Percentiles rank a stretch among this genome's conserved stretches.
These are phyloP conservation scores for Physella acuta DNA, from an alignment of 1,140 invertebrate species.

Conservation along the genomic window DNA sequence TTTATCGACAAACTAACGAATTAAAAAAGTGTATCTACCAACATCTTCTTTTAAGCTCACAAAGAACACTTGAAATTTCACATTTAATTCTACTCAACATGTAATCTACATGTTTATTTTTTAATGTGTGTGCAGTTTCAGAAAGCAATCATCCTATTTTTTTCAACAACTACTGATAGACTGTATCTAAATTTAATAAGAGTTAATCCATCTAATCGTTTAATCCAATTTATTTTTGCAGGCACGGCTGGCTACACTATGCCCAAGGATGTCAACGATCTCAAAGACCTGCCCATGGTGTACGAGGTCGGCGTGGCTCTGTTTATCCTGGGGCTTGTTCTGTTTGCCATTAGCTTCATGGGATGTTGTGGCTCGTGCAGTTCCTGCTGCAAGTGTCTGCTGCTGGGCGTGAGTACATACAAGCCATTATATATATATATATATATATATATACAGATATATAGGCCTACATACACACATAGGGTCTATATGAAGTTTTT, in stretches of 20 bases:
- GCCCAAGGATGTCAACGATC: slow-evolving; percentile 32
- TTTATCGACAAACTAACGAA: background rate
- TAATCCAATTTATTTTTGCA: slow-evolving; percentile 1
- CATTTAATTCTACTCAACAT: background rate
- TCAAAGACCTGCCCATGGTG: slow-evolving; percentile 61
- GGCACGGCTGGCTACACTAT: slow-evolving; percentile 3
- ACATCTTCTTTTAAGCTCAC: background rate
- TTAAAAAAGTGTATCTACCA: background rate
- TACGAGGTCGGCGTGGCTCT: slow-evolving; percentile 60
- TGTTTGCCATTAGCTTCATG: slow-evolving; percentile 79
- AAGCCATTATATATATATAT: background rate
- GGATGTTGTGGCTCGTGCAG: slow-evolving; percentile 81
- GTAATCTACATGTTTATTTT: background rate
- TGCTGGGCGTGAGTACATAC: slow-evolving; percentile 67
- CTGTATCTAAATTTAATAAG: background rate
- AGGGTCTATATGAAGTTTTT: background rate
- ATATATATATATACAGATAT: background rate
- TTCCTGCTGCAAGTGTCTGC: slow-evolving; percentile 75
- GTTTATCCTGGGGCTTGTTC: slow-evolving; percentile 74
- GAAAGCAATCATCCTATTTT: background rate
- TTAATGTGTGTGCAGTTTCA: background rate
- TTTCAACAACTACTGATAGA: background rate
- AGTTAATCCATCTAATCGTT: background rate
- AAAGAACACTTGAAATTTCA: too few species aligned
- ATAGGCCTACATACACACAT: background rate